Evolutionary conservation across 2,888 invertebrate genomes (phyloP).

Genomic region (Melanotus villosus): DNA sequence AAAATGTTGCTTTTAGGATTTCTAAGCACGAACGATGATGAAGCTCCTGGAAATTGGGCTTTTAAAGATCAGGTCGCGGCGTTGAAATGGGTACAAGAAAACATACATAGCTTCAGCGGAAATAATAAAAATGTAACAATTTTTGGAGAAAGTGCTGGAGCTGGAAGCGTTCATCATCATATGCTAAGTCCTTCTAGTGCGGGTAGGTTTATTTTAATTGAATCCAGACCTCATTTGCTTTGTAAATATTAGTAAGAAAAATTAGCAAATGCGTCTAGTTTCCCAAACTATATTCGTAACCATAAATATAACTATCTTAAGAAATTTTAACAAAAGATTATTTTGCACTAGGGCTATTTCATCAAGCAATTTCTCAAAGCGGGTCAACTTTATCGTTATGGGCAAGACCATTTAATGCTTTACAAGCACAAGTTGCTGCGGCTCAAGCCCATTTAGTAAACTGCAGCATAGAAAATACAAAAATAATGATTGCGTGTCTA

Average conservation of each 20-base stretch:
- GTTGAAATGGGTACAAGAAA: conserved; percentile 68
- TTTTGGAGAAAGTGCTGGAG: conserved; percentile 70
- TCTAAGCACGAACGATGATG: conserved; percentile 67
- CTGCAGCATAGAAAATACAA: conserved; percentile 61
- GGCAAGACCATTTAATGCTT: conserved; percentile 59
- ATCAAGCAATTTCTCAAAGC: conserved; percentile 68
- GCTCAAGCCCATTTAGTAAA: conserved; percentile 66
- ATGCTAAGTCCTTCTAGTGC: conserved; percentile 67
- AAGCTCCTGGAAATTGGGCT: conserved; percentile 69
- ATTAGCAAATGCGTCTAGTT: too few species aligned
- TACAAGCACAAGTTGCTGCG: conserved; percentile 60
- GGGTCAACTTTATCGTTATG: conserved; percentile 68
- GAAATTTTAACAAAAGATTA: too few species aligned
- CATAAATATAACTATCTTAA: too few species aligned
- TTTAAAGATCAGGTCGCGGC: conserved; percentile 70
- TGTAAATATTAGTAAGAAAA: too few species aligned
- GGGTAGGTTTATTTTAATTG: conserved; percentile 53
- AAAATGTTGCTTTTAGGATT: conserved; percentile 62
- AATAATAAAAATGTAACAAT: conserved; percentile 67
- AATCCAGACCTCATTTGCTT: background rate
- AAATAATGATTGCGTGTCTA: conserved; percentile 65
- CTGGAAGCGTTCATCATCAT: conserved; percentile 69
- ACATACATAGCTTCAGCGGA: conserved; percentile 68
- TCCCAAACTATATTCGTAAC: too few species aligned
- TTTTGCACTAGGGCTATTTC: conserved; percentile 65